Conservation (phyloP, 2,797 vertebrate genomes). For the Triplophysa bombifrons region DNA sequence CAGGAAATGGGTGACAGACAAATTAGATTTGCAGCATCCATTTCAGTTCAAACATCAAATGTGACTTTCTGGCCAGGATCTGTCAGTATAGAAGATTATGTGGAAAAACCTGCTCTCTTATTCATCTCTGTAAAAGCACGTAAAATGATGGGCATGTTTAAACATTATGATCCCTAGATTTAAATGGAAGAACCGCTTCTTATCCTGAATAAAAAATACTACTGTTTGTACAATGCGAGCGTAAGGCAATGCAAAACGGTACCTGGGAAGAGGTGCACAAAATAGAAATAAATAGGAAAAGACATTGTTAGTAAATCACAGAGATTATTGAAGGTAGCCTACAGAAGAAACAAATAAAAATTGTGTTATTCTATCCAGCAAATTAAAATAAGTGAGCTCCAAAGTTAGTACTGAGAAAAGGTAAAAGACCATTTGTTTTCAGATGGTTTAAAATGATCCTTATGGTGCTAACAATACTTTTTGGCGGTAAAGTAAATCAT, state of each 20-base stretch:
- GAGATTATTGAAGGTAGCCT: background rate
- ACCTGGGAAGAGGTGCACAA: background rate
- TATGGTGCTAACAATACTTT: no score
- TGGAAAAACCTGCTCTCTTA: slow-evolving; percentile 6
- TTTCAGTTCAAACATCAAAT: slow-evolving; percentile 25
- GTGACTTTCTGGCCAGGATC: slow-evolving; percentile 22
- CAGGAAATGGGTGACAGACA: slow-evolving; percentile 24
- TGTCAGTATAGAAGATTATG: slow-evolving; percentile 29
- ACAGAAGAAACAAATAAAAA: background rate
- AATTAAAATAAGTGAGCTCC: background rate
- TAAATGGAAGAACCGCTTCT: background rate
- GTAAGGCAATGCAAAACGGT: background rate
- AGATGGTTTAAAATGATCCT: background rate
- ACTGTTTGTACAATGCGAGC: slow-evolving; percentile 19
- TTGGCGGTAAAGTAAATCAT: no score
- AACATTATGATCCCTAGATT: background rate
- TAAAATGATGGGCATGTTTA: slow-evolving; percentile 16
- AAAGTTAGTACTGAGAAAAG: background rate
- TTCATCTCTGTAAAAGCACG: slow-evolving; percentile 21
- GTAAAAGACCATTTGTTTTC: background rate
- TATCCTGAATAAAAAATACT: background rate
- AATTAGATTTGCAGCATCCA: slow-evolving; percentile 36
- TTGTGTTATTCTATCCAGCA: background rate
- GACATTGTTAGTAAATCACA: background rate
- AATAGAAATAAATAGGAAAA: background rate